Evolutionary conservation across 2,797 vertebrate genomes (phyloP), one percentile per base, ranked within the genome.

Genomic region (Mormyrus hasselquistii): DNA sequence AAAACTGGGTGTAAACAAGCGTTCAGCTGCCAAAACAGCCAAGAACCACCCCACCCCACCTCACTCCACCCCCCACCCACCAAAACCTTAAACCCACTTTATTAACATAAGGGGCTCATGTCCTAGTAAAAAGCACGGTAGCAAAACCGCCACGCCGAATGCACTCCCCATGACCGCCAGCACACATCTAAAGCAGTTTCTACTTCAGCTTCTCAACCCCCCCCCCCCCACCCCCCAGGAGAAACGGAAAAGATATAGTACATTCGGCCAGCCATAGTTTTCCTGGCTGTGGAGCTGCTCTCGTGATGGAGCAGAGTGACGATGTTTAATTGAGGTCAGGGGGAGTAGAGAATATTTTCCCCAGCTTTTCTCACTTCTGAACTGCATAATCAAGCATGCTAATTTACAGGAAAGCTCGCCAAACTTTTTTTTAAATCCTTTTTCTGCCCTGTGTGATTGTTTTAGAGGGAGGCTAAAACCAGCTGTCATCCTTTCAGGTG

Each of bases 241-340:
- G 34, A 38, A 41, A 38, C 16, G 6, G 14, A 79, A 34, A 79
- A 79, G 14, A 34, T 44, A 6, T 55, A 55, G 19, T 6, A 19
- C 34, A 44, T 79, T 44, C 34, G 44, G 25, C 16, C 34, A 34
- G 3, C 4, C 65, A 69, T 0, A 14, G 69, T 2, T 16, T 76
- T 76, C 69, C 69, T 76, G 69, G 6, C 34, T 76, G 69, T 2
- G 14, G 38, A 19, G 38, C 73, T 2, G 22, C 83, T 52, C 10
- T 52, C 4, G 22, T 50, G 83, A 53, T 29, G 47, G 49, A 22
- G 47, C 50, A 34, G 50, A 85, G 83, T 85, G 25, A 53, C 14
- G 12, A 85, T 52, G 49, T 85, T 53, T 85, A 85, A 85, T 85
- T 85, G 50, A 49, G 83, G 83, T 50, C 83, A 1, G 83, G 83